Conservation (phyloP, 2,888 invertebrate species). For the Minunthozetes semirufus region DNA sequence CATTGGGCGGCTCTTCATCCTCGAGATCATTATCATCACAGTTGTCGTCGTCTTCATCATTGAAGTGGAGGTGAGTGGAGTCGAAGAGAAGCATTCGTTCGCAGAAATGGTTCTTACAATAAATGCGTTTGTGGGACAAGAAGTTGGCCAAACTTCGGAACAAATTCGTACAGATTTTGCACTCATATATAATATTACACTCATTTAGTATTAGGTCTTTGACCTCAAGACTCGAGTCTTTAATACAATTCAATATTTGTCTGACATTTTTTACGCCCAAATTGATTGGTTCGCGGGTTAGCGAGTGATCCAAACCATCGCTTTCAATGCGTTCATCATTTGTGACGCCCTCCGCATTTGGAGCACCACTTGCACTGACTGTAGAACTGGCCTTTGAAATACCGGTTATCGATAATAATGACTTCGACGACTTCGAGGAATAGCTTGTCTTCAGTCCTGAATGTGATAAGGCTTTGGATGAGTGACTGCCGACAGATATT, state of each 20-base stretch:
- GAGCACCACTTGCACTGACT: neutral
- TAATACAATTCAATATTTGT: constrained; percentile 64
- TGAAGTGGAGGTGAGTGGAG: constrained; percentile 32
- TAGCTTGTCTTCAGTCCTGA: neutral
- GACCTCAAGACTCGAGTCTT: constrained; percentile 69
- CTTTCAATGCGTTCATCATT: neutral
- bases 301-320: constrained; percentile 48
- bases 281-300: constrained; percentile 58
- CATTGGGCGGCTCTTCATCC: constrained; percentile 41
- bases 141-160: constrained; percentile 81
- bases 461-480: neutral
- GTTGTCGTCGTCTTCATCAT: constrained; percentile 50
- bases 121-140: constrained; percentile 77
- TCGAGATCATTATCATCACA: constrained; percentile 52
- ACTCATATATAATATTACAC: constrained; percentile 82
- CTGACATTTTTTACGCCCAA: constrained; percentile 63
- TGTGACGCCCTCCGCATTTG: neutral
- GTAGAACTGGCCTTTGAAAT: neutral
- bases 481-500: neutral
- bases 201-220: constrained; percentile 64
- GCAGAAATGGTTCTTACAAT: constrained; percentile 54
- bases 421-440: neutral
- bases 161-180: constrained; percentile 74
- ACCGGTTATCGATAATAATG: neutral
- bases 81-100: constrained; percentile 42